Base-by-base conservation (phyloP, 2,797 vertebrate genomes). In the Cryptoprocta ferox region DNA sequence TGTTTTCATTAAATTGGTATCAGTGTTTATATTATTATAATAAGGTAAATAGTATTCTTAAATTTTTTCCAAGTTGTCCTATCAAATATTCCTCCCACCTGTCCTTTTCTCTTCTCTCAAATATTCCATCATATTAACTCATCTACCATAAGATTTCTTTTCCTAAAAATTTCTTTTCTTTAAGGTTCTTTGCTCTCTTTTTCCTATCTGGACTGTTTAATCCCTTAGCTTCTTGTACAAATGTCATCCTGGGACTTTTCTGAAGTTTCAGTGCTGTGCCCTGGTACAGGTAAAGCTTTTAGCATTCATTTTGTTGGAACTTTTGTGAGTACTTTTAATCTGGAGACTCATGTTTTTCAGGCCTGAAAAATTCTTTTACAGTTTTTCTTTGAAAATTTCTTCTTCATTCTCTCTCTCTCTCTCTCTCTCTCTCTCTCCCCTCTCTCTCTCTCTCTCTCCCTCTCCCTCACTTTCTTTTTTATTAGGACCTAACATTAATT, bases 321-420 rank as follows among this genome's bases (percentile, higher is more conserved):
- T 21, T 96, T 85, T 76, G 19, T 95, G 73, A 75, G 13, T 15
- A 66, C 35, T 88, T 78, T 93, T 73, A 93, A 91, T 85, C 66
- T 61, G 73, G 53, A 95, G 50, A 94, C 13, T 91, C 59, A 86
- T 59, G 35, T 59, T 66, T 71, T 94, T 89, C 4, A 48, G 8
- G 28, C 39, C 19, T 76, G 30, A 61, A 24, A 80, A 42, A 91
- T 70, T 92, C 11, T 85, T 50, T 94, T 80, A 85, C 21, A 42
- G 15, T 35, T 71, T 94, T 92, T 89, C 37, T 65, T 82, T 66
- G 53, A 61, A 87, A 73, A 68, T 73, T 96, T 93, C 66, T 7
- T 81, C 4, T 81, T 53, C 50, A 53, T 15, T 18, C 18, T 35
- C 26, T 88, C 76, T 68, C 35, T 39, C 10, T 89, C 7, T 83